Evolutionary conservation across 1,140 invertebrate genomes (phyloP), one percentile per base, ranked within the genome.

Genomic region (Zophobas morio): DNA sequence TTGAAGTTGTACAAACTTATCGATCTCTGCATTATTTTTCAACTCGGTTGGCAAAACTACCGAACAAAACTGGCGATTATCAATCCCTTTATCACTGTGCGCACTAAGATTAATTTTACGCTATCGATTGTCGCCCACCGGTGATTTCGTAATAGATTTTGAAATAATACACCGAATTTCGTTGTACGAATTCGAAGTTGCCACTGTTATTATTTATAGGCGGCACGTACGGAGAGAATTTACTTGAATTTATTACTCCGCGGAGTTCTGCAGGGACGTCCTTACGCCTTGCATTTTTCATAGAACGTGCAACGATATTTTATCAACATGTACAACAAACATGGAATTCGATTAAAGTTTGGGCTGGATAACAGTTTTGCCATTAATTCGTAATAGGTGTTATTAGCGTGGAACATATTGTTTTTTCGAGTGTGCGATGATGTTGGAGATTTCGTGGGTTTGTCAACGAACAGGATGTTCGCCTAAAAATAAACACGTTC

Each of bases 1-100:
- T 63, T n/a, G 37, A 66, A 42, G 39, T 40, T 66, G 36, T 60
- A 60, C 20, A 66, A 66, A 66, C 60, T 66, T n/a, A 66, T 66
- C 8, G 60, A 66, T 32, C 60, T 66, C 39, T 42, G 60, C 37
- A 66, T 40, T 20, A 20, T 20, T 3, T 60, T 60, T 36, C 36
- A 35, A 1, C 56, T 35, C 56, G n/a, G 2, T 1, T n/a, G 35
- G 42, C 3, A 66, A 66, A 66, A 40, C 37, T 20, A 37, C 39
- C 39, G 60, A 66, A 66, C 39, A 66, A n/a, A 40, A 66, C 33
- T 60, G 6, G 56, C 6, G 3, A 37, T 33, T 56, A 33, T 32
- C 34, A 32, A 56, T 33, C 2, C 54, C 6, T 60, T 60, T 35
- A 35, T 35, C 6, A 60, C 8, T 51, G 49, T 54, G 53, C 53